Base-by-base conservation (phyloP, 2,797 vertebrate species). In the Neosilurus hyrtlii region DNA sequence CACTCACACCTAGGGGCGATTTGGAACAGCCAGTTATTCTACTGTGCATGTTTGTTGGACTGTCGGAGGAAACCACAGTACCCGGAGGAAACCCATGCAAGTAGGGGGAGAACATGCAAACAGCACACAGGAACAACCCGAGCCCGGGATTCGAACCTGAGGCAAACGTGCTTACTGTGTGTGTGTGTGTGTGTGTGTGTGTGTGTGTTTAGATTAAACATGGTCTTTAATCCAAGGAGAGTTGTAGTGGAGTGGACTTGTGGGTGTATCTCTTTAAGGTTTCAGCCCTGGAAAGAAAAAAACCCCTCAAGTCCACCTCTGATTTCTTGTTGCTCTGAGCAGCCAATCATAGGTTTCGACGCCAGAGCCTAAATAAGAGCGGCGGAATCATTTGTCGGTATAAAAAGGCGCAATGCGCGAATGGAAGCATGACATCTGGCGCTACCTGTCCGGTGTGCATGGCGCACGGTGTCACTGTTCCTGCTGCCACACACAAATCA, bases 321-420 rank as follows among this genome's bases (percentile, higher is more conserved):
- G 94, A 96, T 96, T 96, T 96, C 96, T 96, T 97, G 96, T 97
- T 95, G 94, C 93, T 93, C 91, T 93, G 93, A 92, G 61, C 94
- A 97, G 95, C 97, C 97, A 99, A 99, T 99, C 96, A 89, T 94
- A 87, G 95, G 92, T 90, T 95, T 94, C 94, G 96, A 97, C 96
- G 96, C 96, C 96, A 96, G 61, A 61, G 66, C 56, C 73, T 92
- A 95, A 92, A 81, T 81, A 91, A 96, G 95, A 94, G 95, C 93
- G 93, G 94, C 95, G 94, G 94, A 96, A 96, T 72, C 11, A 61
- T 81, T 94, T 95, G 93, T 94, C 93, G 93, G 95, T 98, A 99
- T 99, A 99, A 97, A 96, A 98, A 96, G 96, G 94, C 92, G 95
- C 91, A 30, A 37, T 10, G 79, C 95, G 95, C 94, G 95, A 94